phyloP scores from a whole-genome alignment of 2,113 vertebrate genomes.

The Melanostigma gelatinosum region DNA sequence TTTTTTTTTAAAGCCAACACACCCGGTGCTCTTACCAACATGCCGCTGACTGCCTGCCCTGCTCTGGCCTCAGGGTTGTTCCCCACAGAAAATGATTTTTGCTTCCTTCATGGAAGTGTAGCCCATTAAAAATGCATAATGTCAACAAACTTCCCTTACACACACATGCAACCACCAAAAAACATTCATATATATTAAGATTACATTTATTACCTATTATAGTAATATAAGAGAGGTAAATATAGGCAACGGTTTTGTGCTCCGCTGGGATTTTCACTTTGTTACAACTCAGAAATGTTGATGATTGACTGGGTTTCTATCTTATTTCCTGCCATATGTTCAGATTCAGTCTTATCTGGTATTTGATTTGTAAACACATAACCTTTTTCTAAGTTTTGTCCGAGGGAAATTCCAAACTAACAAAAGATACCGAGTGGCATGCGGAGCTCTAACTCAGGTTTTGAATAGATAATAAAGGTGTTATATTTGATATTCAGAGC shows the following conservation, averaged over 20 bases:
- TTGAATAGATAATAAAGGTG: neutral
- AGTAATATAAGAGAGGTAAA: neutral
- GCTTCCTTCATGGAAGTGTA: neutral
- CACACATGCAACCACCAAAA: neutral
- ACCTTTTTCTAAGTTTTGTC: neutral
- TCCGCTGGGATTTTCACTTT: neutral
- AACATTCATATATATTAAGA: neutral
- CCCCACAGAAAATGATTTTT: neutral
- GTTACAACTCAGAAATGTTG: neutral
- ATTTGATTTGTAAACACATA: neutral
- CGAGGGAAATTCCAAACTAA: neutral
- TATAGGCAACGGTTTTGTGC: neutral
- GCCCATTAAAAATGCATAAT: constrained; percentile 32
- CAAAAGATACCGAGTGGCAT: neutral
- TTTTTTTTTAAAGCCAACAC: constrained; percentile 4
- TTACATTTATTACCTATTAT: too few relatives aligned
- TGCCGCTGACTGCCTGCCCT: neutral
- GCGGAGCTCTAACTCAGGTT: neutral
- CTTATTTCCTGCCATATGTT: neutral
- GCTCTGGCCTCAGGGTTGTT: neutral
- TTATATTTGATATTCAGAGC: too few relatives aligned
- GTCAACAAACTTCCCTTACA: constrained; percentile 7
- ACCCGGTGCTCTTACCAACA: neutral
- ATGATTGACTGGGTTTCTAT: neutral
- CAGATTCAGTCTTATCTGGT: neutral